Evolutionary conservation across 2,888 invertebrate genomes (phyloP).

Genomic region (Andrena dorsata): DNA sequence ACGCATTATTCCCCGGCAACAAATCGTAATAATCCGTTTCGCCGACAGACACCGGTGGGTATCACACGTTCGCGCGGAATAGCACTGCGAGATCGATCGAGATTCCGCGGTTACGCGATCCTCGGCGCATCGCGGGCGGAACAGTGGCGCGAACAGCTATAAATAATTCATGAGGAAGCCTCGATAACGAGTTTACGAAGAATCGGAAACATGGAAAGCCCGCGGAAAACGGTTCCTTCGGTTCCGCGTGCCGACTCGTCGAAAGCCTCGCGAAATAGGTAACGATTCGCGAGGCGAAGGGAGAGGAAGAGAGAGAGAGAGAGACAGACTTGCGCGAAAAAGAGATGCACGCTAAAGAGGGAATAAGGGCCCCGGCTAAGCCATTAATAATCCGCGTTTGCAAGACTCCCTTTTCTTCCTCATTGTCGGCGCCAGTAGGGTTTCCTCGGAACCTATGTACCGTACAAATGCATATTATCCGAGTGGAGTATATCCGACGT

Average conservation of each 20-base stretch:
- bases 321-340: conserved; percentile 25
- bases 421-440: conserved; percentile 69
- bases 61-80: conserved; percentile 2
- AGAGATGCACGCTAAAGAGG: conserved; percentile 35
- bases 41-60: conserved; percentile 37
- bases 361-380: conserved; percentile 71
- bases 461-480: conserved; percentile 84
- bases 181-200: conserved; percentile 63
- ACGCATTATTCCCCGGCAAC: conserved; percentile 36
- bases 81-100: conserved; percentile 51
- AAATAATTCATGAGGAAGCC: conserved; percentile 63
- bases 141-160: conserved; percentile 24
- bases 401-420: conserved; percentile 58
- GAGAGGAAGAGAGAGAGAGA: not conserved
- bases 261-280: conserved; percentile 41
- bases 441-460: conserved; percentile 80
- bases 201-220: conserved; percentile 59
- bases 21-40: conserved; percentile 57
- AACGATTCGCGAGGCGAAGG: not conserved
- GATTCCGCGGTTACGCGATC: conserved; percentile 54
- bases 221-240: conserved; percentile 55
- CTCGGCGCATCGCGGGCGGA: conserved; percentile 24
- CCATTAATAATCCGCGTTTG: conserved; percentile 80
- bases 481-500: conserved; percentile 80
- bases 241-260: conserved; percentile 50